phyloP scores from a whole-genome alignment of 2,888 invertebrate genomes.

The Acholoe squamosa region DNA sequence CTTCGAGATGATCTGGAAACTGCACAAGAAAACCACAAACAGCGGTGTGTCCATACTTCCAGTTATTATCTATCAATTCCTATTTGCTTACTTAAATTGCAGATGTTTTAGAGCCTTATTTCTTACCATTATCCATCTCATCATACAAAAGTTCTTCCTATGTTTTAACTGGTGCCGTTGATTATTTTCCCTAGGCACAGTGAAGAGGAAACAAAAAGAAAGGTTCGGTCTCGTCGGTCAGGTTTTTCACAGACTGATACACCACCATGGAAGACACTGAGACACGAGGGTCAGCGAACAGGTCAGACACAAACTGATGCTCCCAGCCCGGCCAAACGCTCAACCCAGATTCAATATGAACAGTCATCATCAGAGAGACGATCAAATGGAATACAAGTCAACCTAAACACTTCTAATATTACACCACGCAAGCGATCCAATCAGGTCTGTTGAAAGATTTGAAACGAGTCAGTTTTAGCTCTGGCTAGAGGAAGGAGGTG shows the following conservation, averaged over 20 bases:
- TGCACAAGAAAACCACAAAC: not conserved
- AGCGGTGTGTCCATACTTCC: not conserved
- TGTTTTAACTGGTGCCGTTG: too few species aligned
- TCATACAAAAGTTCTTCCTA: too few species aligned
- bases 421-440: conserved; percentile 39
- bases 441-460: conserved; percentile 23
- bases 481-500: too few species aligned
- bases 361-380: not conserved
- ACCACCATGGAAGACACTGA: conserved; percentile 50
- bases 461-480: too few species aligned
- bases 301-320: conserved; percentile 44
- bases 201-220: not conserved
- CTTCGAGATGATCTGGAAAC: conserved; percentile 50
- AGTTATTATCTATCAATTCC: too few species aligned
- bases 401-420: not conserved
- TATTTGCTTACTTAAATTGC: too few species aligned
- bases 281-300: conserved; percentile 50
- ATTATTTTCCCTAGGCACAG: not conserved
- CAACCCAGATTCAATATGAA: not conserved
- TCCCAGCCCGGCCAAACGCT: not conserved
- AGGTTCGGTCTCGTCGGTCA: not conserved
- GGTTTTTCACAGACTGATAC: conserved; percentile 59
- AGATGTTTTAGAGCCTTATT: too few species aligned
- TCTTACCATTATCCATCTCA: too few species aligned
- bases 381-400: conserved; percentile 26